Conservation (phyloP, 2,797 vertebrate genomes). For the Glyptemys insculpta region DNA sequence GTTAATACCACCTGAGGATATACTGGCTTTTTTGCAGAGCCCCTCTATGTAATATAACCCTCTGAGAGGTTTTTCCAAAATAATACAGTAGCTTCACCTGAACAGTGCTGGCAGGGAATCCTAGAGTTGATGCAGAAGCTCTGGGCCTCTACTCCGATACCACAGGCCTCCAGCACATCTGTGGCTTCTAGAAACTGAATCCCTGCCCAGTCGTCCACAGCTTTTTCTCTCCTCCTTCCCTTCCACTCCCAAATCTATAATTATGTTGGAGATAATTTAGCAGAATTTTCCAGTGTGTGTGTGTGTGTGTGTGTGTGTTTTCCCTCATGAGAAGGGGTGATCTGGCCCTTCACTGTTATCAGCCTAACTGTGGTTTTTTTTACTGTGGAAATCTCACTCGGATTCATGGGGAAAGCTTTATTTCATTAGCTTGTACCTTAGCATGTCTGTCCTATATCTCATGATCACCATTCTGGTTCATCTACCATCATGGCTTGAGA, state of each 20-base stretch:
- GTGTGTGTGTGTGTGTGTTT: background rate
- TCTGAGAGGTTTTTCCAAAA: background rate
- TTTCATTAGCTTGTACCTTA: background rate
- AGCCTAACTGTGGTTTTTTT: background rate
- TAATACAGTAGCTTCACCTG: background rate
- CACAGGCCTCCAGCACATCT: background rate
- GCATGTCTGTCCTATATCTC: background rate
- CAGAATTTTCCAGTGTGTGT: background rate
- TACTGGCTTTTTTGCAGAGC: background rate
- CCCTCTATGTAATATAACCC: background rate
- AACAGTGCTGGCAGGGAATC: background rate
- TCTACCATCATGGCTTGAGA: background rate
- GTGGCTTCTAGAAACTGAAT: background rate
- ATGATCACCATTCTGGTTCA: background rate
- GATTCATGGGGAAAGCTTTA: background rate
- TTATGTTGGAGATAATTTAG: background rate
- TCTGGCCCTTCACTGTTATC: background rate
- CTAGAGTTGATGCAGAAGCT: background rate
- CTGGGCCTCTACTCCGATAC: too few species aligned
- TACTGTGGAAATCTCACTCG: background rate
- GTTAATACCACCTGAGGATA: background rate
- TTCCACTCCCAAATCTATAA: background rate
- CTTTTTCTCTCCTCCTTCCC: background rate
- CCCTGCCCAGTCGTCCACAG: background rate
- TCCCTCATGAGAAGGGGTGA: background rate